Evolutionary conservation across 2,113 vertebrate genomes (phyloP).

Genomic region (Pseudopodoces humilis): DNA sequence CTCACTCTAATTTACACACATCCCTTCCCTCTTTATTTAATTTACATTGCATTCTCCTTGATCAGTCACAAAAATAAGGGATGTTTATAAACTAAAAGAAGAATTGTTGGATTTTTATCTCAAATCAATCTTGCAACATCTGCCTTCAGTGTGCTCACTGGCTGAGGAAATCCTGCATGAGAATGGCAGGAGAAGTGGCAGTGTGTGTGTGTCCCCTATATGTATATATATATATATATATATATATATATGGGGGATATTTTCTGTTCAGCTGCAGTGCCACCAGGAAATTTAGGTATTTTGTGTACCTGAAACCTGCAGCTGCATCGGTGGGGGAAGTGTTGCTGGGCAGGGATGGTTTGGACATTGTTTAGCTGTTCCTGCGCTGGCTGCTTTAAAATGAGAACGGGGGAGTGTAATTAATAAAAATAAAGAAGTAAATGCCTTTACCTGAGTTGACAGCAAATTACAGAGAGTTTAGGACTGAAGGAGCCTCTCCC

Average conservation of each 20-base stretch:
- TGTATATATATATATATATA: too few relatives aligned
- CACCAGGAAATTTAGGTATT: background rate
- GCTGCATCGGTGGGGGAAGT: background rate
- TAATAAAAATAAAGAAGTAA: background rate
- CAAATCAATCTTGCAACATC: background rate
- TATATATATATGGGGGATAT: background rate
- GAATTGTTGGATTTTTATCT: background rate
- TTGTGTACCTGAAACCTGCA: background rate
- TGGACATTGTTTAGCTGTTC: background rate
- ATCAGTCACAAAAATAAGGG: background rate
- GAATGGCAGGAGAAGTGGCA: background rate
- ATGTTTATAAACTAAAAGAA: background rate
- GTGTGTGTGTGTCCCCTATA: background rate
- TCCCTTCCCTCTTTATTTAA: background rate
- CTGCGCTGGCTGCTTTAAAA: background rate
- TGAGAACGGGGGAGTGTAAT: background rate
- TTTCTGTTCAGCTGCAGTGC: background rate
- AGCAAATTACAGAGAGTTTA: conserved; percentile 72
- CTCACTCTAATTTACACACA: background rate
- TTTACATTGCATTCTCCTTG: background rate
- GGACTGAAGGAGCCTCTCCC: conserved; percentile 75
- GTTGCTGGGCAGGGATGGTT: background rate
- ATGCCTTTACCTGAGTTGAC: conserved; percentile 8
- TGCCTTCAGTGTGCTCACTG: background rate
- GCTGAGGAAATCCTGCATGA: background rate